These are phyloP conservation scores for Gallinago media DNA, from an alignment of 2,113 vertebrate genomes.

Conservation along the genomic window DNA sequence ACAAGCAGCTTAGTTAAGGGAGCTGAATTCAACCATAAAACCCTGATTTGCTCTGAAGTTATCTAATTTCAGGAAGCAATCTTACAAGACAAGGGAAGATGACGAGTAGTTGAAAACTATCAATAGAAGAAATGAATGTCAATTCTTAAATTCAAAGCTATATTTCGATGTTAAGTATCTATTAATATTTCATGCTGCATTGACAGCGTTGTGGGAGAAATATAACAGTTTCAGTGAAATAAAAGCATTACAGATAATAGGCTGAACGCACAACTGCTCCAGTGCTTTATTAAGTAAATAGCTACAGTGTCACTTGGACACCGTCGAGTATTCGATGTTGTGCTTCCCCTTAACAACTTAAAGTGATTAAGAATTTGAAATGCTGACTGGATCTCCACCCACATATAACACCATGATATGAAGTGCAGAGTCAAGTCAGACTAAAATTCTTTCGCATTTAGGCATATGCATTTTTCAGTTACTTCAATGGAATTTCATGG, in stretches of 20 bases:
- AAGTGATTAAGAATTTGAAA: slow-evolving; percentile 15
- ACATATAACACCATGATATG: neutral
- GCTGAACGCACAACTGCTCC: neutral
- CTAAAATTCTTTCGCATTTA: neutral
- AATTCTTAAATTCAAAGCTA: slow-evolving; percentile 14
- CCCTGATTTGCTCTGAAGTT: neutral
- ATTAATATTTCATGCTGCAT: slow-evolving; percentile 41
- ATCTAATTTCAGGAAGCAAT: neutral
- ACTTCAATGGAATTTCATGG: neutral
- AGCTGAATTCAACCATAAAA: slow-evolving; percentile 1
- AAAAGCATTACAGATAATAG: slow-evolving; percentile 1
- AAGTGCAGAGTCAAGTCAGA: neutral
- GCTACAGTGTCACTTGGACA: neutral
- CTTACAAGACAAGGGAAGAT: neutral
- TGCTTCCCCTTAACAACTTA: neutral
- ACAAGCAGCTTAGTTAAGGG: neutral
- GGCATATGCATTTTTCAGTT: neutral
- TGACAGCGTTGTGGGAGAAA: slow-evolving; percentile 20
- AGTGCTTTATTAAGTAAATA: slow-evolving; percentile 5
- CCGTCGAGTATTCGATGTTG: neutral
- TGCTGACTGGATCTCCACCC: neutral
- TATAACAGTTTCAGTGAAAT: neutral
- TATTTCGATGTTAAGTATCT: neutral
- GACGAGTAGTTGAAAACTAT: neutral
- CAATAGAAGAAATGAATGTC: neutral